phyloP scores from a whole-genome alignment of 2,888 invertebrate genomes.

The Aporophyla lueneburgensis region DNA sequence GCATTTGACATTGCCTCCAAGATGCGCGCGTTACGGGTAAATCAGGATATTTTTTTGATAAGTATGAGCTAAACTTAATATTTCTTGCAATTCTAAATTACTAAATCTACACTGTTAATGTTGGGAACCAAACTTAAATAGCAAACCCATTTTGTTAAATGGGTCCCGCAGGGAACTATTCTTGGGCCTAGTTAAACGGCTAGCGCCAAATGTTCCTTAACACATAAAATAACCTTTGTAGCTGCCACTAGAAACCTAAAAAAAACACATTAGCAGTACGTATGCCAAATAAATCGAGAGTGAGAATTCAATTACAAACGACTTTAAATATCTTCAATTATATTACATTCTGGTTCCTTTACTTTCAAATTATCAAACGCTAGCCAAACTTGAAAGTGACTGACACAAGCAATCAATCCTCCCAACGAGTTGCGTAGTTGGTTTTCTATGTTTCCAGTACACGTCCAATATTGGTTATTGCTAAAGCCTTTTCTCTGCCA shows the following conservation, averaged over 20 bases:
- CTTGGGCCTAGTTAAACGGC: not conserved
- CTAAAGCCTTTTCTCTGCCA: constrained; percentile 75
- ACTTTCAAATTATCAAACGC: constrained; percentile 81
- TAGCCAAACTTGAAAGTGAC: constrained; percentile 76
- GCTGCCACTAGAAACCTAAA: not conserved
- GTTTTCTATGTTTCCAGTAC: constrained; percentile 72
- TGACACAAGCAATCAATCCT: constrained; percentile 75
- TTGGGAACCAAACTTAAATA: not conserved
- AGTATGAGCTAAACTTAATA: not conserved
- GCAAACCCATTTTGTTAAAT: not conserved
- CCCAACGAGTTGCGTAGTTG: constrained; percentile 68
- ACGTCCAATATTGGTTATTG: constrained; percentile 75
- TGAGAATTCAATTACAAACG: not conserved
- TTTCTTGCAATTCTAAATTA: not conserved
- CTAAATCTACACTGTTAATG: not conserved
- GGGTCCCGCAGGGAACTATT: not conserved
- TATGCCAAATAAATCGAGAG: not conserved
- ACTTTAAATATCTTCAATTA: constrained; percentile 18
- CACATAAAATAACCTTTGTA: not conserved
- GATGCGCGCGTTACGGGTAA: not conserved
- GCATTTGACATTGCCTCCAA: constrained; percentile 2
- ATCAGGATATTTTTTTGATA: not conserved
- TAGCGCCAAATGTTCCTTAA: not conserved
- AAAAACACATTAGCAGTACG: not conserved
- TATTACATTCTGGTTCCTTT: constrained; percentile 77